Conservation (phyloP, 1,140 invertebrate genomes). For the Microplitis demolitor region DNA sequence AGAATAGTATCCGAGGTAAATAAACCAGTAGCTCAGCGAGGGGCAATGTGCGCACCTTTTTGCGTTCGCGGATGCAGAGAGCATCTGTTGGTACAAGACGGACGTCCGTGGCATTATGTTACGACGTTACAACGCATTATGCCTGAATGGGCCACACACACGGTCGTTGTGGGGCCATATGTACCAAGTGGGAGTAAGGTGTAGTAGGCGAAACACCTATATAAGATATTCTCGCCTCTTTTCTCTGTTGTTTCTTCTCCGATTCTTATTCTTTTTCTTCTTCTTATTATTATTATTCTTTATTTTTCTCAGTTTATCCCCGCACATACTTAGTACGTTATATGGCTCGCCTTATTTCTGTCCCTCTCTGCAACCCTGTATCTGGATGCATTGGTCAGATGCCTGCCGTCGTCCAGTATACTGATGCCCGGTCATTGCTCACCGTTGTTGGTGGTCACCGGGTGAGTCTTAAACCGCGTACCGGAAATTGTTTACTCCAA, state of each 20-base stretch:
- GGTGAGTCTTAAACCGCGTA: slow-evolving; percentile 7
- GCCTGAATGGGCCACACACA: slow-evolving; percentile 33
- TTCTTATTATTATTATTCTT: too few relatives aligned
- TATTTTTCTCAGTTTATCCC: too few relatives aligned
- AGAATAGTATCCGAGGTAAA: not conserved
- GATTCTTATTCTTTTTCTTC: not conserved
- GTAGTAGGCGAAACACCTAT: slow-evolving; percentile 19
- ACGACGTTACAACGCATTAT: slow-evolving; percentile 39
- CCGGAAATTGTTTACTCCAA: slow-evolving; percentile 22
- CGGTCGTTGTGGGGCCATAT: not conserved
- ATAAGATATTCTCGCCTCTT: not conserved
- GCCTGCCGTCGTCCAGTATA: not conserved
- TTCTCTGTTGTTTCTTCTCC: not conserved
- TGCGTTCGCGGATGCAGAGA: slow-evolving; percentile 45
- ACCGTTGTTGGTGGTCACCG: slow-evolving; percentile 25
- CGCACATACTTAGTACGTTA: too few relatives aligned
- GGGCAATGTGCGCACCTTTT: slow-evolving; percentile 24
- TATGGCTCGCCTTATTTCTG: too few relatives aligned
- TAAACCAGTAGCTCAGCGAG: slow-evolving; percentile 1
- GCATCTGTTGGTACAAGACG: slow-evolving; percentile 51
- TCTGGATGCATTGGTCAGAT: not conserved
- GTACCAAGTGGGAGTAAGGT: slow-evolving; percentile 7
- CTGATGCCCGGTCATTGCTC: slow-evolving; percentile 21
- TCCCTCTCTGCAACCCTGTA: too few relatives aligned
- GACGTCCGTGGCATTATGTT: slow-evolving; percentile 43